phyloP scores from a whole-genome alignment of 2,797 vertebrate genomes.

The Okamejei kenojei region DNA sequence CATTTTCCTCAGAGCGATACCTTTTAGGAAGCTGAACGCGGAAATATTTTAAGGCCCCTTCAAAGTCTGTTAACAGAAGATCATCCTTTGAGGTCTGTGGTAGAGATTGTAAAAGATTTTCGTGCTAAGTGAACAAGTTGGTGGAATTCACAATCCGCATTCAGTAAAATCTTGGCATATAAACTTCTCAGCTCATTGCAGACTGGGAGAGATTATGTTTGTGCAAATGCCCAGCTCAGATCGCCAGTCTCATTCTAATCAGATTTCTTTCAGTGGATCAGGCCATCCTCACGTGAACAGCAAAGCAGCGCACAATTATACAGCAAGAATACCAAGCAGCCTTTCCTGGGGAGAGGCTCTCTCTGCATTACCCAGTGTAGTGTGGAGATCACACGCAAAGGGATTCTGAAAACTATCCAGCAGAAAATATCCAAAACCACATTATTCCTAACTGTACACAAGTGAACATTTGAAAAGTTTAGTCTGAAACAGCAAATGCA shows the following conservation, averaged over 20 bases:
- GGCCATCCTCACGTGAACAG: conserved; percentile 39
- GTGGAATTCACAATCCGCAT: conserved; percentile 29
- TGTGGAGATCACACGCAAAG: background rate
- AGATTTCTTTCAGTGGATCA: conserved; percentile 30
- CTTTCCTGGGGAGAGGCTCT: background rate
- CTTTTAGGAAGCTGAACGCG: conserved; percentile 95
- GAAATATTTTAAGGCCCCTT: conserved; percentile 95
- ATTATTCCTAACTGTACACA: background rate
- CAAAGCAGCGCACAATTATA: background rate
- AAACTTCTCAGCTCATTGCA: background rate
- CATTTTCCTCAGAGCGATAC: conserved; percentile 97
- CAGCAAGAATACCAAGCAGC: background rate
- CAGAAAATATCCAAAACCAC: background rate
- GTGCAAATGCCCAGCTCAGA: conserved; percentile 39
- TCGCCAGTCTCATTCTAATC: conserved; percentile 37
- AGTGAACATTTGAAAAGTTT: background rate
- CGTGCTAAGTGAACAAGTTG: background rate
- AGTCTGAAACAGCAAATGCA: background rate
- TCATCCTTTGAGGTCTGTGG: conserved; percentile 92
- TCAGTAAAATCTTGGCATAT: conserved; percentile 34
- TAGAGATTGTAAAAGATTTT: conserved; percentile 8
- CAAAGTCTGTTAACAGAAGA: conserved; percentile 87
- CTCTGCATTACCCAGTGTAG: background rate
- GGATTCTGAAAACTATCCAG: background rate
- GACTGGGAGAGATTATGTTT: conserved; percentile 15